Conservation (phyloP, 2,888 invertebrate genomes). For the Dilophus febrilis region DNA sequence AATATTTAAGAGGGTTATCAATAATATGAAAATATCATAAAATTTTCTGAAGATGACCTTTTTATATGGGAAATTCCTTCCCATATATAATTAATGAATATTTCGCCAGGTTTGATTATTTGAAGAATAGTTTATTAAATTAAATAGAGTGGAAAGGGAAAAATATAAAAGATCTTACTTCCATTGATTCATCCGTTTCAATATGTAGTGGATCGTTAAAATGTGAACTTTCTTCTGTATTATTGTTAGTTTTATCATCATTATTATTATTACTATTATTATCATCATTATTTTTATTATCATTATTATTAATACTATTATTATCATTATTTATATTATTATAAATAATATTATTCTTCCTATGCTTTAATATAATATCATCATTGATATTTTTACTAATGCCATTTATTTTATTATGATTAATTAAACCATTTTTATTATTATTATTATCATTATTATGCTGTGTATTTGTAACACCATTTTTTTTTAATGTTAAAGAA, state of each 20-base stretch:
- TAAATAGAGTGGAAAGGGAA: too few relatives aligned
- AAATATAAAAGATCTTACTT: too few relatives aligned
- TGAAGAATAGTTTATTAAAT: neutral
- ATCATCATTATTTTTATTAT: too few relatives aligned
- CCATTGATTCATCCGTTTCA: constrained; percentile 26
- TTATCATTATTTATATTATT: neutral
- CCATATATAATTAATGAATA: neutral
- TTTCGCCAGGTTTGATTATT: neutral
- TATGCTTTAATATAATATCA: too few relatives aligned
- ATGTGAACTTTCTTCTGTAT: too few relatives aligned
- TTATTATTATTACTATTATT: too few relatives aligned
- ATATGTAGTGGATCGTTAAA: too few relatives aligned
- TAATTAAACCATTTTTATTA: neutral
- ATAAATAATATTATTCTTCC: neutral
- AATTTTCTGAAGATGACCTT: too few relatives aligned
- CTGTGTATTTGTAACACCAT: neutral
- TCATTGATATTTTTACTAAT: neutral
- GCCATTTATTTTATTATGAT: neutral
- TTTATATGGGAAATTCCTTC: too few relatives aligned
- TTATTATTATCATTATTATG: neutral
- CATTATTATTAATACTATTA: neutral
- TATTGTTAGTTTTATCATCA: neutral
- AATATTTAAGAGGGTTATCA: too few relatives aligned
- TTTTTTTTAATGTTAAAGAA: too few relatives aligned
- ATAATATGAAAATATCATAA: too few relatives aligned